Evolutionary conservation across 2,888 invertebrate genomes (phyloP).

Genomic region (Pristionchus japonicus): DNA sequence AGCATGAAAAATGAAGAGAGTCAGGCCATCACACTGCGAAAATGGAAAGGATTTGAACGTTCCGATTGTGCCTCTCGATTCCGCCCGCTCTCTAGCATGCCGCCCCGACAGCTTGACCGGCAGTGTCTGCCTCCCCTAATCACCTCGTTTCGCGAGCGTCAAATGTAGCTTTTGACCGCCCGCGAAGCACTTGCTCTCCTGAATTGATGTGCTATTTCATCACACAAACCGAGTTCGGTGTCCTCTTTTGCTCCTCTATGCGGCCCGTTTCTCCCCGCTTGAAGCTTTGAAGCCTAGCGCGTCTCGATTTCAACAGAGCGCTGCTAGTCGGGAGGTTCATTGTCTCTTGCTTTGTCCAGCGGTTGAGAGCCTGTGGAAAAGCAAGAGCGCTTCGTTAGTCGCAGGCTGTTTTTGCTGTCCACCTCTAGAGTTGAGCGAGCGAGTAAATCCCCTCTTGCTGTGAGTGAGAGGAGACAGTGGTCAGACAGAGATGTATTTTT

Average conservation of each 20-base stretch:
- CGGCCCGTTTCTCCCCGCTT: background rate
- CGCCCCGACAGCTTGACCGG: too few species aligned
- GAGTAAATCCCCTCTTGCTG: slow-evolving; percentile 17
- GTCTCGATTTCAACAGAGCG: slow-evolving; percentile 3
- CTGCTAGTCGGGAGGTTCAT: background rate
- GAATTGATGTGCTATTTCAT: background rate
- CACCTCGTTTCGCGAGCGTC: background rate
- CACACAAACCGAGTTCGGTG: background rate
- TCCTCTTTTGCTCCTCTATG: background rate
- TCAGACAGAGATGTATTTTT: background rate
- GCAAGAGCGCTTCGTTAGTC: background rate
- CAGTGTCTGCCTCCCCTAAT: slow-evolving; percentile 9
- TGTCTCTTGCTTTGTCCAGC: background rate
- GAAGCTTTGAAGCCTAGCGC: background rate
- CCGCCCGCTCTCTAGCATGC: background rate
- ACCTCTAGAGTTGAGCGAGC: background rate
- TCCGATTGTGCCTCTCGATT: background rate
- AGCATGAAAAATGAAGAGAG: too few species aligned
- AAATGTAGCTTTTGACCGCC: slow-evolving; percentile 12
- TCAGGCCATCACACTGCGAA: too few species aligned
- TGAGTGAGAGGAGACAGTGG: background rate
- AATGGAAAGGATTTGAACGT: background rate
- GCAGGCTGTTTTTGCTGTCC: background rate
- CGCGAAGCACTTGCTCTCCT: background rate
- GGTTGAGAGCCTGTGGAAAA: background rate